phyloP scores from a whole-genome alignment of 2,797 vertebrate species.

The Galaxias olidus region DNA sequence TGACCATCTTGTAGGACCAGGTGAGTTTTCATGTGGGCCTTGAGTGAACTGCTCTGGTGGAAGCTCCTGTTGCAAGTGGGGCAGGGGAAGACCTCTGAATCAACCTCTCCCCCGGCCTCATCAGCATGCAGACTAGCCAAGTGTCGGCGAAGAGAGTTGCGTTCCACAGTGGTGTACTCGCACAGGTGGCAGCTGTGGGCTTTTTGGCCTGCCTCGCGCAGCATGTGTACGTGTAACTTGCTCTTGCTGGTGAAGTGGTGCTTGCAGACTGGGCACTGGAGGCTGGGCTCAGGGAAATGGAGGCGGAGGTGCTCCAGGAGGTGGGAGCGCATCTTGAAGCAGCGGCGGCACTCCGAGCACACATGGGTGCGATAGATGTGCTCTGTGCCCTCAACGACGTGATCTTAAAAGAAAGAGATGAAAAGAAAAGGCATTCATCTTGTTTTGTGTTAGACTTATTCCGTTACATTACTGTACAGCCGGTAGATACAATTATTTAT shows the following conservation, averaged over 20 bases:
- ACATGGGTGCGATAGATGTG: conserved; percentile 90
- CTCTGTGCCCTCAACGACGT: conserved; percentile 75
- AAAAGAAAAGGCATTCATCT: neutral
- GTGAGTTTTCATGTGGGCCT: conserved; percentile 93
- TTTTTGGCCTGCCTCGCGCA: conserved; percentile 89
- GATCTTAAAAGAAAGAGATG: conserved; percentile 56
- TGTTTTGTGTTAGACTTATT: too few relatives aligned
- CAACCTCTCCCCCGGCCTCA: conserved; percentile 63
- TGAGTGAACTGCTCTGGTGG: conserved; percentile 85
- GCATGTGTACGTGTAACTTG: conserved; percentile 90
- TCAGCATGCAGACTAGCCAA: conserved; percentile 84
- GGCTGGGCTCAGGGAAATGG: conserved; percentile 90
- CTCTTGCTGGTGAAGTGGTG: conserved; percentile 95
- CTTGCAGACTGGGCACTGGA: conserved; percentile 92
- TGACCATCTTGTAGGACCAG: conserved; percentile 60
- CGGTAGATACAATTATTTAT: too few relatives aligned
- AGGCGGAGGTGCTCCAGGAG: conserved; percentile 91
- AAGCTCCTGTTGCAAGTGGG: conserved; percentile 86
- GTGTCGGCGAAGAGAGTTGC: conserved; percentile 88
- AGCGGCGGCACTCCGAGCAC: conserved; percentile 92
- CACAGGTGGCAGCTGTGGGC: conserved; percentile 86
- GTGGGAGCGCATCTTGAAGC: conserved; percentile 95
- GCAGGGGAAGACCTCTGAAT: conserved; percentile 79
- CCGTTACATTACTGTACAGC: neutral
- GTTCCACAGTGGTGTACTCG: conserved; percentile 92